Evolutionary conservation across 2,888 invertebrate species (phyloP), one percentile per base, ranked within the genome.

Genomic region (Augiades crinisus): DNA sequence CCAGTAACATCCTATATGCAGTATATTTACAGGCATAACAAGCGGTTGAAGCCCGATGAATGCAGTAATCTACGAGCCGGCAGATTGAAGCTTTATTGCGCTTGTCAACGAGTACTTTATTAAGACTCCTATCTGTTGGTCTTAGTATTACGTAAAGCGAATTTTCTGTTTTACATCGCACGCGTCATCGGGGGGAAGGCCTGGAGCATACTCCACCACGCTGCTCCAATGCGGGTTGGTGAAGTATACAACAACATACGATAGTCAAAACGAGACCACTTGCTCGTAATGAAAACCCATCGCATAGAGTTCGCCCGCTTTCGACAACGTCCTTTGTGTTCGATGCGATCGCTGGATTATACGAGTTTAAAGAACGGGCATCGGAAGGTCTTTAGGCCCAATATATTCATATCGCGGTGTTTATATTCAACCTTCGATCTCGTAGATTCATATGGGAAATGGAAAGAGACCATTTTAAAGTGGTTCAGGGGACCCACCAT

Each of bases 1-100:
- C 36, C 10, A 10, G 5, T 12, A 45, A 2, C n/a, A 16, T 46
- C 12, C 7, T 37, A 27, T 27, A 46, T 2, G 12, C 5, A 27
- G 46, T 36, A 46, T 8, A 44, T 22, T 31, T 17, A 13, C 33
- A 43, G 12, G n/a, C n/a, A n/a, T n/a, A n/a, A n/a, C n/a, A n/a
- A n/a, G n/a, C 1, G 7, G 36, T 5, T 19, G 46, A 46, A 46
- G 46, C 37, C 46, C 24, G 12, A 30, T 46, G 46, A 46, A 46
- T 46, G 46, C 37, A 27, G 46, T 46, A 46, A 46, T 46, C 36
- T 37, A 19, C 27, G 37, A 37, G 36, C 8, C 24, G 22, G 27
- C 33, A 44, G 43, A 43, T 44, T 44, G 44, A 44, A 21, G 21
- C 44, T 44, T 44, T 33, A 44, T 44, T 44, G 31, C 31, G 33